phyloP scores from a whole-genome alignment of 2,113 vertebrate genomes.

The Hymenochirus boettgeri region DNA sequence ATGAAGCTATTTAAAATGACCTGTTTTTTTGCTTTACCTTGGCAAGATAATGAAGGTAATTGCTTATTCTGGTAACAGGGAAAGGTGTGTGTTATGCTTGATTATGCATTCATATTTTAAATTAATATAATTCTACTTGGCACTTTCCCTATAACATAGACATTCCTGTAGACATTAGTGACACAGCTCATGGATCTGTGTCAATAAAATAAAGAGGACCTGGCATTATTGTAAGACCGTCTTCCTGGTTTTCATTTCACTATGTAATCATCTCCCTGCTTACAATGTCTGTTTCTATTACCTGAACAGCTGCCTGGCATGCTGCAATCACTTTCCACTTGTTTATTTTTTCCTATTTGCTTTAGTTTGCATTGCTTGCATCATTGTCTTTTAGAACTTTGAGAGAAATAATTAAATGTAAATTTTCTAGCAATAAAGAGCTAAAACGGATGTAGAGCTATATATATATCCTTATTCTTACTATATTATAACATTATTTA shows the following conservation, averaged over 20 bases:
- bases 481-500: no score
- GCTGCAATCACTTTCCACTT: not conserved
- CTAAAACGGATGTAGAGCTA: no score
- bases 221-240: not conserved
- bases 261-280: not conserved
- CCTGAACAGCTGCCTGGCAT: constrained; percentile 7
- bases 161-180: constrained; percentile 1
- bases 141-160: not conserved
- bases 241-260: constrained; percentile 1
- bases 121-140: not conserved
- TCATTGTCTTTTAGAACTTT: no score
- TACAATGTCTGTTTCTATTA: constrained; percentile 11
- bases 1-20: no score
- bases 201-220: constrained; percentile 15
- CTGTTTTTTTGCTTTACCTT: no score
- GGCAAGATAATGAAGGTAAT: not conserved
- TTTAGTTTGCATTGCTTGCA: no score
- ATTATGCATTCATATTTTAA: not conserved
- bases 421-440: no score
- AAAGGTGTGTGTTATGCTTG: not conserved
- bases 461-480: no score
- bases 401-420: no score
- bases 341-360: not conserved
- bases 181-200: not conserved
- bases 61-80: not conserved